Base-by-base conservation (phyloP, 2,797 vertebrate species). In the Acipenser ruthenus region DNA sequence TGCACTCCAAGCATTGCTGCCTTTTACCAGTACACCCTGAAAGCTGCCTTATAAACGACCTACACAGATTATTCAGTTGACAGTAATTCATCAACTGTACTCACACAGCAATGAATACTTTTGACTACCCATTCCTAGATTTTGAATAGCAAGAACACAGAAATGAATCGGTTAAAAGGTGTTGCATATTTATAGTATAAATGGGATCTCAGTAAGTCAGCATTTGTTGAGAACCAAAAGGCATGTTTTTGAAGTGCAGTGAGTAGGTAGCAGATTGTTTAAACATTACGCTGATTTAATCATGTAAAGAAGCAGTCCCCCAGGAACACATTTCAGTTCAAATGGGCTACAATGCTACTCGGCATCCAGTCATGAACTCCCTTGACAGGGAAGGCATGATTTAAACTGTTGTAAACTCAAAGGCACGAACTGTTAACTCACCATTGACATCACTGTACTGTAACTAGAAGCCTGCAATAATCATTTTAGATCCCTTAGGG, bases 391-490 rank as follows among this genome's bases (percentile, higher is more conserved):
- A 53, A 49, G 65, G 63, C 49, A 67, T 64, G 60, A 49, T 61
- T 60, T 53, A 52, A 37, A 61, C 60, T 7, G 55, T 49, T 6
- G 4, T 60, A 37, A 11, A 50, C 50, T 18, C 37, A 9, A 9
- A 55, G 15, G 15, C 56, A 7, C 63, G 64, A 68, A 65, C 65
- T 37, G 63, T 18, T 64, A 70, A 68, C 68, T 59, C 47, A 60
- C 12, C 49, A 37, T 49, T 18, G 50, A 23, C 13, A 65, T 48
- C 50, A 63, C 15, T 68, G n/a, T 10, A 55, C 52, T 55, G 60
- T 69, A 68, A 72, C 66, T 71, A 62, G 65, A 65, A 75, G 70
- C 63, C 69, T 55, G 64, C 59, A 66, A 68, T 73, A 64, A 63
- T 70, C 66, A 9, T 50, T 63, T 66, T 65, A 59, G 70, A 67